Base-by-base conservation (phyloP, 2,888 invertebrate species). In the Exocentrus adspersus region DNA sequence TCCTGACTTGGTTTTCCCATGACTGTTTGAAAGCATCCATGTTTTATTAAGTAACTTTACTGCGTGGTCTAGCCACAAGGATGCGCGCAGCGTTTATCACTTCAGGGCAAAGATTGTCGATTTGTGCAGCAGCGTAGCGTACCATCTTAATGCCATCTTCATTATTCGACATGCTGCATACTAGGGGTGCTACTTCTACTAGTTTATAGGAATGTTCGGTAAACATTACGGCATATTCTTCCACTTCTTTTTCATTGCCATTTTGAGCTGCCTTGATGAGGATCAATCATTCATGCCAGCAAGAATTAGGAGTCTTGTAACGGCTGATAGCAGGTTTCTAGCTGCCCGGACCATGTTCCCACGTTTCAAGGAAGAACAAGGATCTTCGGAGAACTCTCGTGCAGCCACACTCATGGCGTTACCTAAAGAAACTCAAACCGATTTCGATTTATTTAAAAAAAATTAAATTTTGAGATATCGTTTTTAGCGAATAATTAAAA, bases 71-170 rank as follows among this genome's bases (percentile, higher is more conserved):
- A 1, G 95, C 94, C 0, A 94, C 96, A 59, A 99, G 85, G 68
- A 99, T 94, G 10, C 93, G 88, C 0, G 97, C 98, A 0, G 98
- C 97, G 85, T 98, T 97, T 66, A 98, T 95, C 42, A 97, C 95
- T 88, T 99, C 97, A 0, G 98, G 98, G 77, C 98, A 98, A 5
- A 99, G 85, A 62, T 92, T 92, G 78, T 97, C 96, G 57, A 99
- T 95, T 82, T 98, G 97, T 5, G 92, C 90, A 2, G 98, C 97
- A 1, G 98, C 97, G 83, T 97, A 96, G 3, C 97, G 91, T 37
- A 99, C 98, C 94, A 98, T 96, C 85, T 98, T 97, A 1, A 99
- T 96, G 0, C 98, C 98, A 75, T 99, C 98, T 76, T 97, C 97
- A 81, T 98, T 98, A 81, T 92, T 95, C 0, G 98, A 98, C 97